phyloP scores from a whole-genome alignment of 2,888 invertebrate genomes.

The Pachycephus smyrnensis region DNA sequence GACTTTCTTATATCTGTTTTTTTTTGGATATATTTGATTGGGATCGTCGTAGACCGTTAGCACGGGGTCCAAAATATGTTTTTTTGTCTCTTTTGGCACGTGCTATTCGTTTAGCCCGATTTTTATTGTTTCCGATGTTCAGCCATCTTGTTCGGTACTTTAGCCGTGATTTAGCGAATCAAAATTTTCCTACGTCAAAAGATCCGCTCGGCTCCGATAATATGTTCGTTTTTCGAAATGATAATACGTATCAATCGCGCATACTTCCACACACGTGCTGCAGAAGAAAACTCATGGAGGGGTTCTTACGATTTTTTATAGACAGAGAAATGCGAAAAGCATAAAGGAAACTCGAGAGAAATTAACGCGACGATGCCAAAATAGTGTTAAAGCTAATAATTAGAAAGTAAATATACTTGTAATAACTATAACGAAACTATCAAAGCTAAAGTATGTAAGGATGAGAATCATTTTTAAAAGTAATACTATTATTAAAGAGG shows the following conservation, averaged over 20 bases:
- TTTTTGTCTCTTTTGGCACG: background rate
- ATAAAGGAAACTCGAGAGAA: slow-evolving; percentile 32
- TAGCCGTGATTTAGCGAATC: background rate
- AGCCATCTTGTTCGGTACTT: background rate
- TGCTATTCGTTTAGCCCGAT: background rate
- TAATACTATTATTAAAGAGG: slow-evolving; percentile 35
- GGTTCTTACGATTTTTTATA: slow-evolving; percentile 5
- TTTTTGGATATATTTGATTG: slow-evolving; percentile 23
- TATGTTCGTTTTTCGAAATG: background rate
- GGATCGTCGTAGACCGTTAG: slow-evolving; percentile 1
- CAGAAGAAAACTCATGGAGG: slow-evolving; percentile 1
- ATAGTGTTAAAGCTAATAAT: slow-evolving; percentile 64
- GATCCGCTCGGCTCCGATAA: background rate
- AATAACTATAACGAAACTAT: slow-evolving; percentile 53
- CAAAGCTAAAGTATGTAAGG: slow-evolving; percentile 51
- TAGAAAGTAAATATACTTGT: slow-evolving; percentile 57
- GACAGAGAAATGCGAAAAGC: slow-evolving; percentile 24
- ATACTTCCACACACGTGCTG: slow-evolving; percentile 1
- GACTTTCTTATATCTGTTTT: slow-evolving; percentile 8
- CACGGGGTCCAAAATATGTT: background rate
- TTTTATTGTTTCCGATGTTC: background rate
- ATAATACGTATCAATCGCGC: background rate
- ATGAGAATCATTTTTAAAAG: slow-evolving; percentile 48
- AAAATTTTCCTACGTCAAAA: background rate
- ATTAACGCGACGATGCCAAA: slow-evolving; percentile 64